Evolutionary conservation across 2,888 invertebrate genomes (phyloP), one percentile per base, ranked within the genome.

Genomic region (Hypsopygia costalis): DNA sequence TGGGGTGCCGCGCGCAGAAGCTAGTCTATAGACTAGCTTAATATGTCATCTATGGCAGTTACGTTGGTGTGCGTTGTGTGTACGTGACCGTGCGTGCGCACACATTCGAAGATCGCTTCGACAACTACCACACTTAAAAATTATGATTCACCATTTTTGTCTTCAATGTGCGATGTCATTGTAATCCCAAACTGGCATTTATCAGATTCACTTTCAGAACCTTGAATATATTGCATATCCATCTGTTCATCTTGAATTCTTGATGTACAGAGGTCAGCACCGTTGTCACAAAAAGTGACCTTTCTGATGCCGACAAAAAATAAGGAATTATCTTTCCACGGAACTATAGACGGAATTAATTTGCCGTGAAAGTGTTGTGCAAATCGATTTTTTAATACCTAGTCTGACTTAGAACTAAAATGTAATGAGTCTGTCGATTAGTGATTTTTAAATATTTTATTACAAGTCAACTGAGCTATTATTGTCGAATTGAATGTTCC

Each of bases 331-430:
- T 6, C 20, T 9, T 37, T 34, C 16, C 11, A 41, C 47, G 31
- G 36, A 33, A 31, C 9, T 30, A 34, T 3, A 28, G 32, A 20
- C 33, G 25, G 16, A 40, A 34, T 38, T 16, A 40, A 41, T 40
- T 11, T 33, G 32, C 38, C 46, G 48, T 51, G 45, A 51, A 51
- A 48, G 47, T 48, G 43, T 32, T 30, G 21, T 36, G 34, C 34
- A 30, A 50, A 45, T 41, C 37, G 43, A 42, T 47, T 45, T 32
- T 44, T 33, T 34, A 40, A 30, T 43, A 35, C 34, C 37, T 20
- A 10, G 25, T 25, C 25, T 25, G 2, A n/a, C 16, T 16, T 25
- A 25, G 25, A 25, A 8, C 6, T 7, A 25, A 25, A n/a, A n/a
- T n/a, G n/a, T n/a, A n/a, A 25, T 16, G 4, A 3, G 16, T 16